A percentile compares a stretch with the other conserved stretches of the same genome.
Conservation (phyloP, 2,113 vertebrate species). For the Pseudorhombus dupliciocellatus region DNA sequence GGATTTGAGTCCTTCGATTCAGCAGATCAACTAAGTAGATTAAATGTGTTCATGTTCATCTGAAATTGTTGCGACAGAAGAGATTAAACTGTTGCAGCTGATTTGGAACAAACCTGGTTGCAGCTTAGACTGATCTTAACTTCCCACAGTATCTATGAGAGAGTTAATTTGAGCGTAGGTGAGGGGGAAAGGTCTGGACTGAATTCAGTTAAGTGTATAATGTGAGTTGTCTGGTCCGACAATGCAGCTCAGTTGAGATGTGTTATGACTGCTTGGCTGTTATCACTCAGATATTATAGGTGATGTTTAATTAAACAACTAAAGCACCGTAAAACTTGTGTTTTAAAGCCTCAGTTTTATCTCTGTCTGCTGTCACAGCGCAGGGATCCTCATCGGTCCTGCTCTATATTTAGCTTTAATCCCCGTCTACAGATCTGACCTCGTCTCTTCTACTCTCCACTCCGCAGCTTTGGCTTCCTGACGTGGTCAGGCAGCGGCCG, state of each 20-base stretch:
- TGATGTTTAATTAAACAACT: not conserved
- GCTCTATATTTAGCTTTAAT: slow-evolving; percentile 72
- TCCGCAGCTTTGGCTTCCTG: slow-evolving; percentile 89
- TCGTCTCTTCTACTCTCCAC: slow-evolving; percentile 33
- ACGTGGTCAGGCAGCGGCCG: slow-evolving; percentile 75
- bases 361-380: slow-evolving; percentile 16
- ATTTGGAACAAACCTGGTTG: not conserved
- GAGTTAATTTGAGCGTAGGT: not conserved
- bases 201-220: slow-evolving; percentile 16
- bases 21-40: not conserved
- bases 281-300: not conserved
- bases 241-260: not conserved
- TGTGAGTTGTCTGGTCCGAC: not conserved
- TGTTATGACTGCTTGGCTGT: not conserved
- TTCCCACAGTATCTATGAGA: not conserved
- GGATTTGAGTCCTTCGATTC: not conserved
- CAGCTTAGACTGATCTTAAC: not conserved
- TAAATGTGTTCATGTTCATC: not conserved
- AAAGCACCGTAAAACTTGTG: not conserved
- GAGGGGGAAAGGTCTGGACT: not conserved
- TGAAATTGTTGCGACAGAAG: not conserved
- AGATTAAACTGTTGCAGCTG: not conserved
- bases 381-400: slow-evolving; percentile 22
- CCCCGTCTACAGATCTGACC: slow-evolving; percentile 58
- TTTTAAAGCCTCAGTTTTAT: not conserved